phyloP scores from a whole-genome alignment of 2,888 invertebrate species.

The Drosophila eohydei region DNA sequence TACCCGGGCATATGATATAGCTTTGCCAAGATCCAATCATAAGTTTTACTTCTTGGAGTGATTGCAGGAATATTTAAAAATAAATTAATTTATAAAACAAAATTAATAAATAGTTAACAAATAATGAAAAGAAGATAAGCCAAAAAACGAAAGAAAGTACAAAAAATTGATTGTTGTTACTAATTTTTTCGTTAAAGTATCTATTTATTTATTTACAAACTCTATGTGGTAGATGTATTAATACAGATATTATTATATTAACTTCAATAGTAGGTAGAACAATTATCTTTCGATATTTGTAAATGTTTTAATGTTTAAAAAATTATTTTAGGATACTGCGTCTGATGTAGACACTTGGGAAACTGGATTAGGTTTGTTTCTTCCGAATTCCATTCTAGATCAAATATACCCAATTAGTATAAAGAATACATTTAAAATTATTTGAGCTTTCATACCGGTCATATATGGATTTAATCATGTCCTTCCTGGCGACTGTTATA shows the following conservation, averaged over 20 bases:
- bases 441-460: conserved; percentile 30
- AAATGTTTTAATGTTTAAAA: neutral
- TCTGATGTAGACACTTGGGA: neutral
- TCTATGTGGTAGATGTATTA: neutral
- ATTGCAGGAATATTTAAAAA: neutral
- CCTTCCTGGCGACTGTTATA: conserved; percentile 44
- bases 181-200: too few species aligned
- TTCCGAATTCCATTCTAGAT: neutral
- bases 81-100: neutral
- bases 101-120: neutral
- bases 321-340: neutral
- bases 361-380: neutral
- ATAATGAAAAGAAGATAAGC: too few species aligned
- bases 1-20: conserved; percentile 81
- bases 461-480: conserved; percentile 35
- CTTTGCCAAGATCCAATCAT: neutral
- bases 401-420: neutral
- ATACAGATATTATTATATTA: neutral
- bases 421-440: neutral
- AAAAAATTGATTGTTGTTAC: too few species aligned
- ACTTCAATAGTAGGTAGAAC: neutral
- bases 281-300: too few species aligned
- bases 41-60: too few species aligned
- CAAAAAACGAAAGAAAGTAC: too few species aligned
- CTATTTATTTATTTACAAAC: too few species aligned